Evolutionary conservation across 2,113 vertebrate genomes (phyloP).

Genomic region (Sprattus sprattus): DNA sequence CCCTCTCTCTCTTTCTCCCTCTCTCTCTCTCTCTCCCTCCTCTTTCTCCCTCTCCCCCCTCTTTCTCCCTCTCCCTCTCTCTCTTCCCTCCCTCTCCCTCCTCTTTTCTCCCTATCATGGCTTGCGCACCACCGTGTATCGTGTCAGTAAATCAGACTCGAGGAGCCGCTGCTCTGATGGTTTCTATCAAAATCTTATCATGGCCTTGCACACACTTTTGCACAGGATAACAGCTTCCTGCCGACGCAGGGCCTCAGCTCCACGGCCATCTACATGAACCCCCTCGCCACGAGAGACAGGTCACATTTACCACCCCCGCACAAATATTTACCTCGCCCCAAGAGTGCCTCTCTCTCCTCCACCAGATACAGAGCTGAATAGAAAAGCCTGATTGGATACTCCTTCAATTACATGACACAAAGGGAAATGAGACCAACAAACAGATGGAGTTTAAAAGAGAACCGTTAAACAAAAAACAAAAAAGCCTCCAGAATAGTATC

Average conservation of each 20-base stretch:
- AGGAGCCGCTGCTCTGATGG: slow-evolving; percentile 59
- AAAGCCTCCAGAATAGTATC: no score
- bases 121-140: slow-evolving; percentile 18
- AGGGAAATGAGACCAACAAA: slow-evolving; percentile 57
- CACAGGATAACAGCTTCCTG: slow-evolving; percentile 30
- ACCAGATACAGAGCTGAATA: slow-evolving; percentile 26
- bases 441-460: slow-evolving; percentile 46
- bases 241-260: slow-evolving; percentile 51
- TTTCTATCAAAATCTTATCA: slow-evolving; percentile 71
- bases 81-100: slow-evolving; percentile 29
- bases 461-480: neutral
- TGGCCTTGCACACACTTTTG: slow-evolving; percentile 49
- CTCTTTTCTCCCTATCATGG: slow-evolving; percentile 44
- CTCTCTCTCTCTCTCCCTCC: neutral
- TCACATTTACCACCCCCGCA: slow-evolving; percentile 61
- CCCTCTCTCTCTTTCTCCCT: no score
- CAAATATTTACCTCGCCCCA: slow-evolving; percentile 53
- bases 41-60: slow-evolving; percentile 17
- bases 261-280: slow-evolving; percentile 61
- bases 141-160: slow-evolving; percentile 62
- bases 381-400: slow-evolving; percentile 48
- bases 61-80: slow-evolving; percentile 32
- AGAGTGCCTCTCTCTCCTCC: slow-evolving; percentile 44
- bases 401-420: slow-evolving; percentile 34
- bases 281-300: slow-evolving; percentile 61